Base-by-base conservation (phyloP, 1,140 invertebrate species). In the Nebria ingens region DNA sequence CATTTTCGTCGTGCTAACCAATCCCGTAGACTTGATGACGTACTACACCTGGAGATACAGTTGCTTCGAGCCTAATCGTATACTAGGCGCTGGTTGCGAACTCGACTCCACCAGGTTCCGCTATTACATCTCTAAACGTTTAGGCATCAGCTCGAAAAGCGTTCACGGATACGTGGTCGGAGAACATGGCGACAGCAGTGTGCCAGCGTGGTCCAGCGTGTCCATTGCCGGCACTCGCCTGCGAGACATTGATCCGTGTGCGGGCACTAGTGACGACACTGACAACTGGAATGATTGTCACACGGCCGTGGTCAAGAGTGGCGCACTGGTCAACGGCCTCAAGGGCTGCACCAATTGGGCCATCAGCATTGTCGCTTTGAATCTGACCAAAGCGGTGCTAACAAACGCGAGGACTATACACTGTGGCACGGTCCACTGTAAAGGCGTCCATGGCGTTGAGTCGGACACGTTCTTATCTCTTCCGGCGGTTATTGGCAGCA, bases 1-100 rank as follows among this genome's bases (percentile, higher is more conserved):
- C 23, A 70, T 82, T 21, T 69, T 84, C 53, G 4, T 83, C 3
- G 65, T 83, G 52, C 73, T 81, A 2, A 74, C 77, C 13, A 83
- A 83, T 65, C 82, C 80, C 64, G 82, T 83, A 50, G 81, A 84
- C 66, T 72, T 84, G 59, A 60, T 84, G 59, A 70, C 78, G 21
- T 84, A 80, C 69, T 65, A 81, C 9, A 75, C 80, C 3, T 84
- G 82, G 81, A 84, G 82, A 62, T 51, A 81, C 23, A 82, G 79
- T 63, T 78, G 79, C 29, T 65, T 84, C 21, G 80, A 80, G 21
- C 64, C 70, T 20, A 67, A 78, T 58, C 71, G 72, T 53, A 69
- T 84, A 3, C 76, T 84, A 58, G 82, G 82, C 19, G 77, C 70
- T 52, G 82, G 82, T 52, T 82, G 80, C 6, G 74, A 79, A 62